These are phyloP conservation scores for Petrocephalus microphthalmus DNA, from an alignment of 2,113 vertebrate species.

Conservation along the genomic window DNA sequence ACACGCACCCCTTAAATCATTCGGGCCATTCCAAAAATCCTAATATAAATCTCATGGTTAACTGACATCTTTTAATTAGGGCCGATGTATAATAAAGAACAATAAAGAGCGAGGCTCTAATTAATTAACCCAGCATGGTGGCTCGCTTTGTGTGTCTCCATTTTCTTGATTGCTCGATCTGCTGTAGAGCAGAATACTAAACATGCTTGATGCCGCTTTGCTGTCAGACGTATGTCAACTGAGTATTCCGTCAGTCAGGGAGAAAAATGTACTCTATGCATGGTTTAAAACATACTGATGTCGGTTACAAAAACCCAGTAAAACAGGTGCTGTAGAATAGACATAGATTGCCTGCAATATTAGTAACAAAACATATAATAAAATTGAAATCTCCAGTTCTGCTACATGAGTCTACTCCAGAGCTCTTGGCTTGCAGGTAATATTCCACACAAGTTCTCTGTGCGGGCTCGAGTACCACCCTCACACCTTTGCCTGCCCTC, in stretches of 20 bases:
- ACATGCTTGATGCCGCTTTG: background rate
- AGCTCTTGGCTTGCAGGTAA: background rate
- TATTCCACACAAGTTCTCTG: background rate
- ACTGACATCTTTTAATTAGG: constrained; percentile 19
- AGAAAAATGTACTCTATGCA: background rate
- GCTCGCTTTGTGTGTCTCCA: background rate
- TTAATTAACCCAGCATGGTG: constrained; percentile 9
- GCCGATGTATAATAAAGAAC: constrained; percentile 15
- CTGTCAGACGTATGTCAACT: background rate
- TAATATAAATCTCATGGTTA: constrained; percentile 13
- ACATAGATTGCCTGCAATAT: background rate
- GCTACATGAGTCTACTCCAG: background rate
- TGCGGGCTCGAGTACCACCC: background rate
- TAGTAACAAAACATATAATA: background rate
- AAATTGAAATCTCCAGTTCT: background rate
- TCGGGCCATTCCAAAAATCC: background rate
- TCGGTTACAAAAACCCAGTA: background rate
- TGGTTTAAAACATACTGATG: background rate
- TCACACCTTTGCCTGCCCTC: background rate
- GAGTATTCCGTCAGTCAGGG: background rate
- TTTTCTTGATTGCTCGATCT: background rate
- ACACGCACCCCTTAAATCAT: background rate
- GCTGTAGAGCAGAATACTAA: background rate
- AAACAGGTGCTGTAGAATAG: background rate
- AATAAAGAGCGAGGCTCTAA: constrained; percentile 5